Base-by-base conservation (phyloP, 2,113 vertebrate species). In the Brachyhypopomus gauderio region DNA sequence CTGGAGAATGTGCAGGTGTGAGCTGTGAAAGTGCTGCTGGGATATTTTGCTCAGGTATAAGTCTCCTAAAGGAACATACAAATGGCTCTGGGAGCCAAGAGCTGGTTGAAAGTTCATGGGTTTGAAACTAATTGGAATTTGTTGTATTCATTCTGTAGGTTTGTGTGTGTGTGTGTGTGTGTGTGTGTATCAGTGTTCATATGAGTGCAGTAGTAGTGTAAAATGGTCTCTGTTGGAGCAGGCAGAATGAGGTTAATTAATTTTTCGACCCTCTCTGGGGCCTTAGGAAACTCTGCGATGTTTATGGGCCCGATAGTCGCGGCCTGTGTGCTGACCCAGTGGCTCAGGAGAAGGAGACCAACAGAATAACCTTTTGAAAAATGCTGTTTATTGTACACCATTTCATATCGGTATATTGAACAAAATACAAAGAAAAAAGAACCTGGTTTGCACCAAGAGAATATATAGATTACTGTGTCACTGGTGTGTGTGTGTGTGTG, bases 201-300 rank as follows among this genome's bases (percentile, higher is more conserved):
- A 52, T 34, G 48, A n/a, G 16, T 48, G 75, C n/a, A 48, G 59
- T 16, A 63, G 30, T 25, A 38, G 62, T 62, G 75, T 38, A n/a
- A 41, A 86, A 75, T 71, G 83, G 75, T 79, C 80, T 83, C 84
- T 86, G 88, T 90, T 88, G 89, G 89, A 86, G 87, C 88, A 88
- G 88, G 88, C 84, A 83, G 90, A 91, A 89, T 86, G 86, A 91
- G 92, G 92, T 93, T 93, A 92, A 93, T 92, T 92, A 91, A 88
- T 93, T 92, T 92, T 85, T 81, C 91, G 92, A 92, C 92, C 91
- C 91, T 89, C 85, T 75, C 55, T 71, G 84, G 85, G 88, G 91
- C 90, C 88, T 89, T 89, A 89, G 91, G 88, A 89, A 90, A 90
- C 87, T 85, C 86, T 88, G 85, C 83, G 89, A 85, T 87, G 83